phyloP scores from a whole-genome alignment of 2,888 invertebrate genomes.

The Drosophila pegasa region DNA sequence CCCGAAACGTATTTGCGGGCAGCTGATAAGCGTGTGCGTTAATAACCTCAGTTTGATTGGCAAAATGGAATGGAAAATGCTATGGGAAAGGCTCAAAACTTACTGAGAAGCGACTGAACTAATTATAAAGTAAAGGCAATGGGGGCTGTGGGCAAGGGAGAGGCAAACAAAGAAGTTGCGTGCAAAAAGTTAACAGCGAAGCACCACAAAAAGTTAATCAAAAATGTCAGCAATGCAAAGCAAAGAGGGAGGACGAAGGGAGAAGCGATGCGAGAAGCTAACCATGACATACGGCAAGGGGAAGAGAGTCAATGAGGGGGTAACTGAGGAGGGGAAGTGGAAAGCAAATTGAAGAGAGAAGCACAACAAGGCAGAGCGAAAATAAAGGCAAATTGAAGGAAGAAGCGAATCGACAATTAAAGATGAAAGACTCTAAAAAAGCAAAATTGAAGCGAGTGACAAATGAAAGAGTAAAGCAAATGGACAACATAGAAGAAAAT shows the following conservation, averaged over 20 bases:
- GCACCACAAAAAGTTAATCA: neutral
- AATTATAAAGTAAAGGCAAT: neutral
- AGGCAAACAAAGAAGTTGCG: slow-evolving; percentile 3
- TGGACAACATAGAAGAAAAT: neutral
- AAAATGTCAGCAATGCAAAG: neutral
- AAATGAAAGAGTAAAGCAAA: neutral
- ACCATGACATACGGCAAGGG: neutral
- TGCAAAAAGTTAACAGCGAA: neutral
- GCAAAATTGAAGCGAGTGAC: neutral
- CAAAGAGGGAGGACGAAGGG: neutral
- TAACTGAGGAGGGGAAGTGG: neutral
- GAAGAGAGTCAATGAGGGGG: neutral
- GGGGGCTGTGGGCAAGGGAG: neutral
- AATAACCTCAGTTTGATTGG: neutral
- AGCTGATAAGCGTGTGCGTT: neutral
- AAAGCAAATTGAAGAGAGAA: neutral
- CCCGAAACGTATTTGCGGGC: neutral
- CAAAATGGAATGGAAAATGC: neutral
- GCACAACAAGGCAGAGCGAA: neutral
- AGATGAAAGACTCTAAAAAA: neutral
- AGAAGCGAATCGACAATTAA: too few species aligned
- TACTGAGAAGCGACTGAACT: neutral
- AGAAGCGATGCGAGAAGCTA: slow-evolving; percentile 2
- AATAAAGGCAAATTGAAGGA: neutral
- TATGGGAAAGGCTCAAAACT: neutral